Evolutionary conservation across 2,888 invertebrate genomes (phyloP), one percentile per base, ranked within the genome.

Genomic region (Drosophila tripunctata): DNA sequence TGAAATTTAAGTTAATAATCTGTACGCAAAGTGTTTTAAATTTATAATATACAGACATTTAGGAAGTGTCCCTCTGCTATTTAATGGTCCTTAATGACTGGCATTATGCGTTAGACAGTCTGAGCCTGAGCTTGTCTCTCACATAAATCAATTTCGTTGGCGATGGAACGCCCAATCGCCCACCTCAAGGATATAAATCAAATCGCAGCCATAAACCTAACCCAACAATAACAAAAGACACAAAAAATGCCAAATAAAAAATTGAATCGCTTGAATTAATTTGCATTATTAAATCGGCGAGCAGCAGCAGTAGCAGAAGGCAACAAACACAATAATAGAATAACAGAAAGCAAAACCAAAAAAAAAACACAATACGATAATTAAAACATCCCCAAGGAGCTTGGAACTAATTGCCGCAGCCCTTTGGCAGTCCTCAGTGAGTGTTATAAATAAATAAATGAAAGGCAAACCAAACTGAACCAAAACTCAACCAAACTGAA

Each of bases 221-320:
- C 48, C 44, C 55, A 60, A 62, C 41, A 52, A 57, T 45, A 60
- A 57, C 24, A 54, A 41, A 57, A 24, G 40, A 4, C 31, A 33
- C 35, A 51, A 52, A 68, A 69, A 56, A 40, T 15, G 17, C 48
- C 51, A 58, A 24, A 19, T 19, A 50, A 48, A 8, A 19, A 44
- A 52, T 36, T 36, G 38, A 40, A 43, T 22, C 52, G 65, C 60
- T 69, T 74, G 78, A 78, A 78, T 78, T 78, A 70, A 78, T 78
- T 78, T 78, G 79, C 79, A 78, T 78, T 78, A 78, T 78, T 78
- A 78, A 76, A 76, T 76, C 71, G 71, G 60, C 69, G 60, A n/a
- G n/a, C n/a, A n/a, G n/a, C n/a, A n/a, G n/a, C n/a, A n/a, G n/a
- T n/a, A 60, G 56, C 57, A 52, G 51, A 40, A 40, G 38, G 40